Evolutionary conservation across 2,797 vertebrate genomes (phyloP).

Genomic region (Pipistrellus pygmaeus): DNA sequence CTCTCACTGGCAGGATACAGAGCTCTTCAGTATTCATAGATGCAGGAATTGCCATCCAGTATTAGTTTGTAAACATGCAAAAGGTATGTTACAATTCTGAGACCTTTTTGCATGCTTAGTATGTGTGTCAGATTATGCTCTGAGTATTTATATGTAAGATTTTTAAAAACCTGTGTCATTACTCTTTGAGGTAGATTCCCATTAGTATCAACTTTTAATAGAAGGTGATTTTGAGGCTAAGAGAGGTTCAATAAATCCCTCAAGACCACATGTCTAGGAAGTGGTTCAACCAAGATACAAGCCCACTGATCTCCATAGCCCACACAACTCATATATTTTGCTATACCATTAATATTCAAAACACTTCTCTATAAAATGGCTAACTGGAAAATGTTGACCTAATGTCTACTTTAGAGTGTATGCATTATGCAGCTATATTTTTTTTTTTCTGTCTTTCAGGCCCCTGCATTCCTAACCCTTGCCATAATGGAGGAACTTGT

Average conservation of each 20-base stretch:
- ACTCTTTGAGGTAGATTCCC: background rate
- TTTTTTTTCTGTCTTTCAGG: constrained; percentile 87
- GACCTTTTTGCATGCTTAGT: background rate
- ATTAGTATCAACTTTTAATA: background rate
- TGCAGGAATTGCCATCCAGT: background rate
- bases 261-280: background rate
- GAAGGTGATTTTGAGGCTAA: background rate
- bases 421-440: background rate
- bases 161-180: background rate
- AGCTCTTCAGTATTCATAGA: background rate
- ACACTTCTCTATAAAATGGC: background rate
- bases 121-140: background rate
- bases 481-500: constrained; percentile 97
- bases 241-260: background rate
- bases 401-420: background rate
- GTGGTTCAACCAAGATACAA: background rate
- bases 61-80: background rate
- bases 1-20: background rate
- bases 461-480: constrained; percentile 97
- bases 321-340: background rate
- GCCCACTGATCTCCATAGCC: background rate
- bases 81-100: background rate
- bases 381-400: background rate
- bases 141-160: background rate
- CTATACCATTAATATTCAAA: background rate